Base-by-base conservation (phyloP, 1,140 invertebrate species). In the Lasaia peninsularis region DNA sequence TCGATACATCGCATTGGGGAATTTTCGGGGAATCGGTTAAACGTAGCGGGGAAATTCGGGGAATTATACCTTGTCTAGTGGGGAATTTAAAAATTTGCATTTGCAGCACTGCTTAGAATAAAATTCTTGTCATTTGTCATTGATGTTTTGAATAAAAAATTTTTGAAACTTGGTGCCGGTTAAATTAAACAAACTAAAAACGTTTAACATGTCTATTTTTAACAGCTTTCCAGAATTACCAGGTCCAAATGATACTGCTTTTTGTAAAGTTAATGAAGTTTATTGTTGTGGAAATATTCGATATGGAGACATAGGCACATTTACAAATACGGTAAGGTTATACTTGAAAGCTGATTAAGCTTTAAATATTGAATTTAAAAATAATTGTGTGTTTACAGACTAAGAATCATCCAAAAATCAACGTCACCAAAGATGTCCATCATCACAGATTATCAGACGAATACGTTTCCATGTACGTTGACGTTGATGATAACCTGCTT, bases 241-340 rank as follows among this genome's bases (percentile, higher is more conserved):
- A 18, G 62, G 67, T 1, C 64, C 70, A 58, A 75, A 81, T 16
- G 85, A 90, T 48, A 79, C 78, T 6, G 73, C 81, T 12, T 78
- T 85, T 56, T 88, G 85, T 62, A 83, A 83, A 71, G 65, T 89
- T 57, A 88, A 89, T 57, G 86, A 87, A 69, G 76, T 84, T 4
- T 86, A 86, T 54, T 89, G 85, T 21, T 87, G 80, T 60, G 86
- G 68, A 20, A 80, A 85, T 52, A 60, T 62, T 16, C 70, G 75
- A 20, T 86, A 86, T 65, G 86, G 84, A 32, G 81, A 82, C 65
- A 78, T 89, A 58, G 66, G 82, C 34, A 86, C 82, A 35, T 89
- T 88, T 71, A 88, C 88, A 16, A 87, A 87, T 61, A 68, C 84
- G 69, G 88, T 89, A 80, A 83, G 80, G 75, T 87, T 84, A 88